A percentile compares a stretch with the other conserved stretches of the same genome.
Conservation (phyloP, 2,888 invertebrate genomes). For the Tetranychus truncatus region DNA sequence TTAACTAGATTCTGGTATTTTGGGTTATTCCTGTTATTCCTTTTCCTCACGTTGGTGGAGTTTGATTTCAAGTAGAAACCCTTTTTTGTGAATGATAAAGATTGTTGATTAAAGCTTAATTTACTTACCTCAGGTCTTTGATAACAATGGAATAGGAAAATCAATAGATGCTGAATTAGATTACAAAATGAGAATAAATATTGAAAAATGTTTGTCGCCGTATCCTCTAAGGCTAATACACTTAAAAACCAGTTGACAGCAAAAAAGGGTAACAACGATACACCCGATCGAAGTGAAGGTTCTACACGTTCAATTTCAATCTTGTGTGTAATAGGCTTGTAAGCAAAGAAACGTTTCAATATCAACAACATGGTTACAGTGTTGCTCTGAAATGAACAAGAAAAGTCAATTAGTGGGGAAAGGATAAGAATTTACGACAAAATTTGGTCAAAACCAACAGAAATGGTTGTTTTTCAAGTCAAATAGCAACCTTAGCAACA, state of each 20-base stretch:
- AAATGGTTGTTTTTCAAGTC: no score
- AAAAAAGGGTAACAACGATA: slow-evolving; percentile 50
- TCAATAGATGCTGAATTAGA: slow-evolving; percentile 28
- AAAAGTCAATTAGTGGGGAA: not conserved
- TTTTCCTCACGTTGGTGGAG: not conserved
- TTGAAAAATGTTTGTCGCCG: slow-evolving; percentile 34
- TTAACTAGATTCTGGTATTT: not conserved
- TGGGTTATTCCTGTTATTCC: not conserved
- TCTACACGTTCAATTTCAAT: slow-evolving; percentile 27
- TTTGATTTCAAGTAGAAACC: not conserved
- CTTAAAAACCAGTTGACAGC: slow-evolving; percentile 55
- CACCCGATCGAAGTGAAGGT: slow-evolving; percentile 45
- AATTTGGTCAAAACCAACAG: no score
- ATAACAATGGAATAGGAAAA: slow-evolving; percentile 21
- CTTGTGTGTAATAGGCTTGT: slow-evolving; percentile 28
- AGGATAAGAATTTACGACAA: no score
- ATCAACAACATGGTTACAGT: slow-evolving; percentile 33
- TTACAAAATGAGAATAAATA: slow-evolving; percentile 31
- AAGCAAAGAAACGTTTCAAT: slow-evolving; percentile 29
- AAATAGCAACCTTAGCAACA: no score
- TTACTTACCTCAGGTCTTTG: slow-evolving; percentile 22
- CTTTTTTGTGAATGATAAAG: no score
- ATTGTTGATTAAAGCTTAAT: not conserved
- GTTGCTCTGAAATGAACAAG: slow-evolving; percentile 30
- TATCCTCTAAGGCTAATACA: slow-evolving; percentile 51